Base-by-base conservation (phyloP, 2,888 invertebrate species). In the Gastrophysa polygoni region DNA sequence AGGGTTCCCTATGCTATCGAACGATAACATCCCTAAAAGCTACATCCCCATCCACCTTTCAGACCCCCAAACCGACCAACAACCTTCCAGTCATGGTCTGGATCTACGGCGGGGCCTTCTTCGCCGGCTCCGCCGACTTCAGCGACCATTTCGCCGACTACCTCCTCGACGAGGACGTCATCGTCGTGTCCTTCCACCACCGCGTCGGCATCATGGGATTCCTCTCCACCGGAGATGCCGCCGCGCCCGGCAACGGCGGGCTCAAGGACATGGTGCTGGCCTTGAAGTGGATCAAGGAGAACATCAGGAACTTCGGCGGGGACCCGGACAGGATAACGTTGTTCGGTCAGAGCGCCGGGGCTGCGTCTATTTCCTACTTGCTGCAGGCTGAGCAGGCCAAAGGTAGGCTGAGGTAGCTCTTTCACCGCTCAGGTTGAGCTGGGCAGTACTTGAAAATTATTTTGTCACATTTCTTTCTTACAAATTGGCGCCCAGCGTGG, bases 181-280 rank as follows among this genome's bases (percentile, higher is more conserved):
- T 92, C 1, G 81, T 88, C 0, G 89, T 91, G 0, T 88, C 88
- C 1, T 73, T 91, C 0, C 90, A 88, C 77, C 91, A 91, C 73
- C 83, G 91, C 34, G 71, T 91, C 8, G 91, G 91, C 48, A 87
- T 61, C 21, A 24, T 50, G 29, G 91, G 88, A 58, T 91, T 92
- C 77, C 80, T 91, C 0, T 91, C 89, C 71, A 90, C 91, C 0
- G 90, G 87, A n/a, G 91, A 91, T 69, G 83, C 85, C 0, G 75
- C 84, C 0, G 82, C 89, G 0, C 87, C 91, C 0, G 89, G 89
- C 3, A 91, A 91, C 77, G 86, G 85, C 71, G 91, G 91, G 0
- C 75, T 91, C 29, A 91, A 91, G 73, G 91, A 91, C 82, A 91
- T 91, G 80, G 82, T 83, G 18, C 82, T 88, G 67, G 91, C 90